Base-by-base conservation (phyloP, 2,113 vertebrate species). In the Pristiophorus japonicus region DNA sequence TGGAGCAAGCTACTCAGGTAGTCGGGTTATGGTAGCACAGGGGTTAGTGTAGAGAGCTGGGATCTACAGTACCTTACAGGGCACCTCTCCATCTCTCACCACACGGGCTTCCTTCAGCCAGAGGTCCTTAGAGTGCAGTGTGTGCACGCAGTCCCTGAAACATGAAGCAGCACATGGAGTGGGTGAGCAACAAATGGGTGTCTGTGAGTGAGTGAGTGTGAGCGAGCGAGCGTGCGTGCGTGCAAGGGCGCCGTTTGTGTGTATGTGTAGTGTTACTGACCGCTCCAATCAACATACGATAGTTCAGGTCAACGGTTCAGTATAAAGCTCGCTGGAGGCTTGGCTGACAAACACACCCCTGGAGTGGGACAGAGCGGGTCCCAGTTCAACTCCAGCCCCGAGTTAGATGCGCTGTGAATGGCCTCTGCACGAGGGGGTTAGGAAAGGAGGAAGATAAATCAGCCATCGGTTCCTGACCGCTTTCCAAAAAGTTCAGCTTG, bases 101-200 rank as follows among this genome's bases (percentile, higher is more conserved):
- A 99, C 99, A 24, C 98, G 97, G 5, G 98, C 99, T 95, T 99
- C 97, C 96, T 99, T 99, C 96, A 99, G 97, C 99, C 99, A 99
- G 0, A 98, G 99, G 97, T 99, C 99, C 97, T 91, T 98, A 95
- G 99, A 99, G 96, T 99, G 99, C 94, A 99, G 97, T 0, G 98
- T 98, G 95, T 98, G 99, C n/a, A 99, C 97, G 7, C 99, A 99
- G 85, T 99, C 98, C 96, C 99, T 99, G 47, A 16, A 95, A 95
- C 95, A 91, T 22, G 0, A 92, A 96, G 75, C 95, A 96, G 30
- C 51, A 95, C 30, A 63, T 24, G 65, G 27, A 94, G 27, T 90
- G 42, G 51, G 24, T 24, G 42, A 90, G 51, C 6, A 90, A 90
- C 87, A 27, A 75, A 75, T 65, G 63, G 1, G 63, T 16, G 63